These are phyloP conservation scores for Petrocephalus schoutedeni DNA, from an alignment of 2,797 vertebrate species.

Conservation along the genomic window DNA sequence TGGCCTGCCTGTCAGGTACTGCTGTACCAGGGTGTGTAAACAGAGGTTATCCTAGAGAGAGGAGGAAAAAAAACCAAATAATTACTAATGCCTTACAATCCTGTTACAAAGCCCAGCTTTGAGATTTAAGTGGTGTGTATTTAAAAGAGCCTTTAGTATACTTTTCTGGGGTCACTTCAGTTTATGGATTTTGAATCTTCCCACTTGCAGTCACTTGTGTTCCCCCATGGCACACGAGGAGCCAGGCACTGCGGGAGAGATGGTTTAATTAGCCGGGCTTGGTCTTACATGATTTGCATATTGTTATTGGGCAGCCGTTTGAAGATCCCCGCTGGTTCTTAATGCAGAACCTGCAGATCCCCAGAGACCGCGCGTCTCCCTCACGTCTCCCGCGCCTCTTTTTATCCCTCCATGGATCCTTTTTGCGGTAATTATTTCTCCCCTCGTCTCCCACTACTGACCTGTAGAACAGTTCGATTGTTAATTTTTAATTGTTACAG, in stretches of 20 bases:
- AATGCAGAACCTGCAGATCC: neutral
- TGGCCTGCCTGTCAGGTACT: neutral
- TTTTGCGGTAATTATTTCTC: constrained; percentile 13
- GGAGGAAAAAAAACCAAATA: neutral
- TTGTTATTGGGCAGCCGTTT: constrained; percentile 28
- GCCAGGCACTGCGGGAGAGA: neutral
- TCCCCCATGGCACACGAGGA: neutral
- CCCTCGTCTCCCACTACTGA: neutral
- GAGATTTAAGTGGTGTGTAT: neutral
- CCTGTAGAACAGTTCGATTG: constrained; percentile 11
- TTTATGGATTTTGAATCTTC: neutral
- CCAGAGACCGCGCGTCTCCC: neutral
- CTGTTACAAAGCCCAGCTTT: neutral
- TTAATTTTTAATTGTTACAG: constrained; percentile 13
- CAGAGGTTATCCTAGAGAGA: neutral
- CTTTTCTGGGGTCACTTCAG: neutral
- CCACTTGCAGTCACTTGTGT: neutral
- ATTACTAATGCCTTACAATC: neutral
- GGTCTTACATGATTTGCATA: constrained; percentile 34
- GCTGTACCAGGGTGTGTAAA: neutral
- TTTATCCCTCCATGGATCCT: neutral
- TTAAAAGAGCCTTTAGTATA: neutral
- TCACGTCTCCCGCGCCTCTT: neutral
- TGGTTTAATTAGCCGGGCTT: neutral
- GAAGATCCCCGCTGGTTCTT: constrained; percentile 11